phyloP scores from a whole-genome alignment of 2,113 vertebrate species.

The Halichoerus grypus region DNA sequence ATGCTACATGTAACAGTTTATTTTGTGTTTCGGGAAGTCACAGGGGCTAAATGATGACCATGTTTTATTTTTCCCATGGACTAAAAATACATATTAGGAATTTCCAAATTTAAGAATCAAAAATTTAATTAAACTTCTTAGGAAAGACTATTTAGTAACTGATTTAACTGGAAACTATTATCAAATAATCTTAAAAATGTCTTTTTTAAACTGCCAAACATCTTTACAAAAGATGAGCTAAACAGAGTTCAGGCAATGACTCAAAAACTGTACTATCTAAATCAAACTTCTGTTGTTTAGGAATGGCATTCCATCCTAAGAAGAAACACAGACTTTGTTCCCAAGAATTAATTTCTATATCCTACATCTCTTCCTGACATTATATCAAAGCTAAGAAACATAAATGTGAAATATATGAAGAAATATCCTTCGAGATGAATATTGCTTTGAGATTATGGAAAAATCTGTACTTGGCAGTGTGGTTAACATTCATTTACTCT shows the following conservation, averaged over 20 bases:
- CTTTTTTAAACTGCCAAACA: slow-evolving; percentile 62
- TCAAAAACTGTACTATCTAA: slow-evolving; percentile 50
- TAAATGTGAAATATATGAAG: slow-evolving; percentile 46
- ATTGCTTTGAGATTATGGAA: slow-evolving; percentile 54
- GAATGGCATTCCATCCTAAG: slow-evolving; percentile 22
- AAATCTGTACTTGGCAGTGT: slow-evolving; percentile 63
- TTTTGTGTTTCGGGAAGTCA: slow-evolving; percentile 25
- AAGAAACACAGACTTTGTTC: slow-evolving; percentile 47
- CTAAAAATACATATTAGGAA: slow-evolving; percentile 47
- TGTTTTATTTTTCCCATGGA: slow-evolving; percentile 30
- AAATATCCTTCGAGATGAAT: slow-evolving; percentile 56
- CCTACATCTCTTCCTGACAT: slow-evolving; percentile 21
- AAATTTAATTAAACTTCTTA: slow-evolving; percentile 50
- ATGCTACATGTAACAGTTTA: not conserved
- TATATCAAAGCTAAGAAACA: slow-evolving; percentile 50
- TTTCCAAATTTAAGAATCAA: slow-evolving; percentile 51
- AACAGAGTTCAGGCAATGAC: not conserved
- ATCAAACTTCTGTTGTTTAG: slow-evolving; percentile 39
- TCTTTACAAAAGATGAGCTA: slow-evolving; percentile 60
- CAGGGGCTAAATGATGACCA: not conserved
- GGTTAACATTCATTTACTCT: slow-evolving; percentile 50
- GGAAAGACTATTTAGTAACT: slow-evolving; percentile 46
- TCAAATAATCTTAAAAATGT: slow-evolving; percentile 59
- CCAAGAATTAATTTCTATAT: not conserved
- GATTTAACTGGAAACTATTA: slow-evolving; percentile 23